Evolutionary conservation across 2,113 vertebrate species (phyloP), one percentile per base, ranked within the genome.

Genomic region (Vanacampus margaritifer): DNA sequence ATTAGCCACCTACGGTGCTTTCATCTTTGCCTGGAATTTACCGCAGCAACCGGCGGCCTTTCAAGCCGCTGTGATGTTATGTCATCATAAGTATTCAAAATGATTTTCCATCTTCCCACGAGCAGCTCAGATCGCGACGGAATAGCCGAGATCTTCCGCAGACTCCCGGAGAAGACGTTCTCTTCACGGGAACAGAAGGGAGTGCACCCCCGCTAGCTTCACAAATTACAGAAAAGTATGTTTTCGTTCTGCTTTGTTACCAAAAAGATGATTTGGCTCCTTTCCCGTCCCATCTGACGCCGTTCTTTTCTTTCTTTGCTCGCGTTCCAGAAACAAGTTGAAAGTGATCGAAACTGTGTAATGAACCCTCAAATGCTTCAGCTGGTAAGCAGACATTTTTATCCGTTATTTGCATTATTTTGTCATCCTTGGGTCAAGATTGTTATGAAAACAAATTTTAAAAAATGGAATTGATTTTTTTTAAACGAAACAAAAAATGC

Each of bases 211-310:
- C 78, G 1, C 67, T 81, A 84, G 82, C 89, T 26, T 71, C 74
- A 53, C 86, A 89, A 69, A 74, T 78, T 43, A 81, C 89, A 69
- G 90, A 93, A 87, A 92, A 86, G 91, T 93, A 80, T 82, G 76
- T 48, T 9, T 28, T 24, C 43, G 13, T 62, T 16, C 43, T 19
- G 17, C 21, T 45, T 63, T 45, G 13, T 57, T 2, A 32, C 19
- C 14, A 57, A 23, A 23, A 51, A 3, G 3, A 3, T 1, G 26
- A 57, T 32, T 14, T 2, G 13, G 11, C 26, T 57, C 14, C 4
- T 45, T 48, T 64, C 46, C 13, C 19, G 3, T 46, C 2, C 17
- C 14, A 12, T 19, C 26, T 67, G 37, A 66, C 50, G 14, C 13
- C 23, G 8, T 32, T 32, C 23, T 61, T 56, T 41, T 67, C 3